Evolutionary conservation across 2,797 vertebrate species (phyloP).

Genomic region (Halcyon chelicuti): DNA sequence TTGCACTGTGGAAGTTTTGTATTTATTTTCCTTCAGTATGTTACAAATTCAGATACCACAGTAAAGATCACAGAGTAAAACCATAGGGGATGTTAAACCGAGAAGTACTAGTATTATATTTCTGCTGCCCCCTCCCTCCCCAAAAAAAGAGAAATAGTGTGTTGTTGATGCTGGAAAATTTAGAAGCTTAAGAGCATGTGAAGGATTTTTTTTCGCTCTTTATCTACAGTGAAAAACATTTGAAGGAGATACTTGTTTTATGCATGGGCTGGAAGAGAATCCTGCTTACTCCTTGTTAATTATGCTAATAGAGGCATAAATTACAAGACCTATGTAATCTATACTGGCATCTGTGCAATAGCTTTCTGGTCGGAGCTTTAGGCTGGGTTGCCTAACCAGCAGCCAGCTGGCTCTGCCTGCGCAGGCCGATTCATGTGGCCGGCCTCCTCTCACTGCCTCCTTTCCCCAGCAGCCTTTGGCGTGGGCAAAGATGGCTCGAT

Average conservation of each 20-base stretch:
- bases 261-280: background rate
- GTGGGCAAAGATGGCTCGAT: background rate
- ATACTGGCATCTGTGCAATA: background rate
- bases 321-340: background rate
- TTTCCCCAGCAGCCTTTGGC: constrained; percentile 7
- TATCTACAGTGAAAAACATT: background rate
- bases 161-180: background rate
- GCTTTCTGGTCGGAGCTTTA: background rate
- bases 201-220: background rate
- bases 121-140: background rate
- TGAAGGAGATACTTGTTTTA: background rate
- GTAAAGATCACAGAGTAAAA: background rate
- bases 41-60: background rate
- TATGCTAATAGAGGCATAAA: constrained; percentile 26
- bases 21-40: background rate
- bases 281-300: constrained; percentile 1
- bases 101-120: background rate
- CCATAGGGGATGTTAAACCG: background rate
- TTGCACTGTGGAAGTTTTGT: rapidly evolving
- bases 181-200: background rate
- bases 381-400: background rate
- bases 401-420: background rate
- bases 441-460: background rate
- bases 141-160: background rate
- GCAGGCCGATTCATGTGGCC: background rate